Conservation (phyloP, 2,797 vertebrate species). For the Danio kyathit region DNA sequence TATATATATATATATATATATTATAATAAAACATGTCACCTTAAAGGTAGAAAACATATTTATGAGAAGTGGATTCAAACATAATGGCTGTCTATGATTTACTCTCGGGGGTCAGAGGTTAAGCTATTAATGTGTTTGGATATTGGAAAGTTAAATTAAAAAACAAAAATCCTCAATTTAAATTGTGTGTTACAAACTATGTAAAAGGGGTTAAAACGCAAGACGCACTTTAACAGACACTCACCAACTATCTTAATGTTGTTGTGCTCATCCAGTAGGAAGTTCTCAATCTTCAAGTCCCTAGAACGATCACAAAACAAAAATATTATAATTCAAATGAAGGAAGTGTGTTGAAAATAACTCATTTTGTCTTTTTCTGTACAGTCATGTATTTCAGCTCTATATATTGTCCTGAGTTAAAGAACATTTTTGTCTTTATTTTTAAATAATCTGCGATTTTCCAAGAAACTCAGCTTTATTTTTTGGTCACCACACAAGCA, state of each 20-base stretch:
- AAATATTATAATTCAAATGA: not conserved
- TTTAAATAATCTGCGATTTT: too few relatives aligned
- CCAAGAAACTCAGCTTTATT: too few relatives aligned
- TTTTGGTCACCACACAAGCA: too few relatives aligned
- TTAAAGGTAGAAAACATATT: too few relatives aligned
- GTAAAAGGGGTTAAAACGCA: not conserved
- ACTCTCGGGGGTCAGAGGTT: not conserved
- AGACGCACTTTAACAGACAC: slow-evolving; percentile 55
- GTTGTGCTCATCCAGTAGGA: slow-evolving; percentile 87
- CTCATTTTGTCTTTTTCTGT: too few relatives aligned
- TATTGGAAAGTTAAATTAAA: not conserved
- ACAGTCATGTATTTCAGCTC: too few relatives aligned
- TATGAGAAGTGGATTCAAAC: not conserved
- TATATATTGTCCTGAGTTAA: too few relatives aligned
- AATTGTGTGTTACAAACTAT: too few relatives aligned
- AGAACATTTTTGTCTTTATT: too few relatives aligned
- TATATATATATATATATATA: too few relatives aligned
- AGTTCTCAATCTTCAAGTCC: slow-evolving; percentile 90
- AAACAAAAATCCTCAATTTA: not conserved
- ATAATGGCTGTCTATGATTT: not conserved
- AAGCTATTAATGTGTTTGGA: not conserved
- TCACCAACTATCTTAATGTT: slow-evolving; percentile 90
- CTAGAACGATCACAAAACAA: slow-evolving; percentile 66
- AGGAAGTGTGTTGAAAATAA: not conserved
- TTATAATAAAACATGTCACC: too few relatives aligned